Conservation (phyloP, 2,113 vertebrate genomes). For the Rhinopithecus roxellana region DNA sequence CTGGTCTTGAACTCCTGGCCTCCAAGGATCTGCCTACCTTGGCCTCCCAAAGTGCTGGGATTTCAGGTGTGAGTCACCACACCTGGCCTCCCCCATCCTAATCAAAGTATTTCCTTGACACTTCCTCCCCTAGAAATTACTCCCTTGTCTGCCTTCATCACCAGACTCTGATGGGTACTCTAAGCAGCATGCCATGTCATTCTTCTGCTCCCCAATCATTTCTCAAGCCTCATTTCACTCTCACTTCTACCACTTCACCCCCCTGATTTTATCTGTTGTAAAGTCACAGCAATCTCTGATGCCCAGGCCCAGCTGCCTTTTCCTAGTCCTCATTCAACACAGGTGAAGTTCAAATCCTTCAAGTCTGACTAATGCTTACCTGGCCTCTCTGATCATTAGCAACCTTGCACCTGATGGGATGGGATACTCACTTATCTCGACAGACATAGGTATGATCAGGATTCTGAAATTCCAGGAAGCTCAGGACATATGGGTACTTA, state of each 20-base stretch:
- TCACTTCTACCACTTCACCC: neutral
- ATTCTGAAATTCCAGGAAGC: neutral
- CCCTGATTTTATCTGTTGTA: neutral
- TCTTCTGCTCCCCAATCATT: neutral
- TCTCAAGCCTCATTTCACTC: neutral
- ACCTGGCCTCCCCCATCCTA: neutral
- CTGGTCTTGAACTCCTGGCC: too few relatives aligned
- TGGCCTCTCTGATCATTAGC: neutral
- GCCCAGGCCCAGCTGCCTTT: neutral
- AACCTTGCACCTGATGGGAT: fast-evolving
- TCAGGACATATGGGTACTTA: neutral
- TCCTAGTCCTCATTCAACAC: neutral
- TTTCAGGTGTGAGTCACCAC: too few relatives aligned
- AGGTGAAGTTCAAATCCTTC: neutral
- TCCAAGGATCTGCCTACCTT: too few relatives aligned
- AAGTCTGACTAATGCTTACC: neutral
- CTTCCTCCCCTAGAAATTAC: neutral
- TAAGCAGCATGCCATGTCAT: fast-evolving
- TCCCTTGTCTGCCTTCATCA: neutral
- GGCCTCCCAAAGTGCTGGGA: too few relatives aligned
- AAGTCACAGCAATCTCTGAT: neutral
- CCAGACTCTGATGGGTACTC: neutral
- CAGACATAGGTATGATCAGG: neutral
- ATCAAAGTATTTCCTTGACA: neutral
- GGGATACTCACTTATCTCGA: neutral